Evolutionary conservation across 2,888 invertebrate genomes (phyloP), one percentile per base, ranked within the genome.

Genomic region (Luperina nickerlii): DNA sequence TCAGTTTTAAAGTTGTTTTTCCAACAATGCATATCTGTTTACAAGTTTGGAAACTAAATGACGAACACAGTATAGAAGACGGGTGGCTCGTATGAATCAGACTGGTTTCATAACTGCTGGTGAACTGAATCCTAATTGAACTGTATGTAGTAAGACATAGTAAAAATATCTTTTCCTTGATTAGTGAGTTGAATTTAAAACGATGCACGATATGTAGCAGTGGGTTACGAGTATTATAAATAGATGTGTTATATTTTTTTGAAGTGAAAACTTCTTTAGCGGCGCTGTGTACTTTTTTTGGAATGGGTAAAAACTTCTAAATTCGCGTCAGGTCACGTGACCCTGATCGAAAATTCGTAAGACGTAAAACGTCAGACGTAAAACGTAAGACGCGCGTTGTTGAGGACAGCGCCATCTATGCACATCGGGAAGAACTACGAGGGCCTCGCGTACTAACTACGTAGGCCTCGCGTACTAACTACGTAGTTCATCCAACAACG

Each of bases 81-180:
- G 71, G 72, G 27, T 70, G 60, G 57, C 73, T 63, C n/a, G 76
- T 88, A 66, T 89, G 81, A 84, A 80, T 89, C 89, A 80, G 67
- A 42, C 24, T 15, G 68, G 78, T 87, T 84, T 81, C 79, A 71
- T 84, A 89, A 87, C 38, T 45, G 20, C 0, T n/a, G 62, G 24
- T 70, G 87, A 57, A 69, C 57, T 48, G 87, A 87, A 87, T 84
- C 77, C 60, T 77, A 79, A 89, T 89, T 74, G 20, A 74, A 73
- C 13, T 42, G 38, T 60, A 15, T 66, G 60, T 45, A 68, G 75
- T 57, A 68, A 74, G 38, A 32, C 66, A 68, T 87, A 67, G 82
- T 68, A 27, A 87, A 86, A 74, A 74, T 74, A 48, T 72, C 45
- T 79, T 84, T 84, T 84, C 71, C 87, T 68, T 65, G 32, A 48